Conservation (phyloP, 2,113 vertebrate genomes). For the Syrmaticus mikado region DNA sequence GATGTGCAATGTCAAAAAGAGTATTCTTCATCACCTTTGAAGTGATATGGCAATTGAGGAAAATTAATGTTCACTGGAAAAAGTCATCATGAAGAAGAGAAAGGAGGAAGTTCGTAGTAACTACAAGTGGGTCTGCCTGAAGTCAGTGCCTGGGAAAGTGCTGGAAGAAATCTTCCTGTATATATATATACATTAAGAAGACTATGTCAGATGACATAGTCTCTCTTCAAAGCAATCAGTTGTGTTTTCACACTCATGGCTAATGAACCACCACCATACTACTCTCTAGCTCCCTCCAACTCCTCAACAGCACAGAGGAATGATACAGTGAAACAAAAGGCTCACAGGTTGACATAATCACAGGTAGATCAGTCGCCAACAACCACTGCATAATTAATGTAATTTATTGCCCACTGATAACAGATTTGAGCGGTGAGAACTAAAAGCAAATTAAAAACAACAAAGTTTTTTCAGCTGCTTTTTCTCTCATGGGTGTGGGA, state of each 20-base stretch:
- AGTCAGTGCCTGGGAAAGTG: fast-evolving
- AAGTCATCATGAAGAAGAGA: not conserved
- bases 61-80: not conserved
- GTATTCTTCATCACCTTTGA: not conserved
- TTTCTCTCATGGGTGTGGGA: not conserved
- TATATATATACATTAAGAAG: not conserved
- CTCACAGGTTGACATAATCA: too few relatives aligned
- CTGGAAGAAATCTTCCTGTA: not conserved
- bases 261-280: too few relatives aligned
- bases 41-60: not conserved
- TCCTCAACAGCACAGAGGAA: too few relatives aligned
- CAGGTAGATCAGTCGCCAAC: too few relatives aligned
- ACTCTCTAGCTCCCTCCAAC: not conserved
- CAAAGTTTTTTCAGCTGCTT: not conserved
- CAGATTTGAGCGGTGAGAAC: too few relatives aligned
- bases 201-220: not conserved
- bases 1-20: not conserved
- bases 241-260: not conserved
- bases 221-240: not conserved
- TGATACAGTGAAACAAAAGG: too few relatives aligned
- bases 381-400: too few relatives aligned
- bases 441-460: not conserved
- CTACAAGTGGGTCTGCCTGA: not conserved
- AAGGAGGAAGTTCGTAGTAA: not conserved
- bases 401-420: too few relatives aligned